phyloP scores from a whole-genome alignment of 2,113 vertebrate species.

The Nansenia antarctica region DNA sequence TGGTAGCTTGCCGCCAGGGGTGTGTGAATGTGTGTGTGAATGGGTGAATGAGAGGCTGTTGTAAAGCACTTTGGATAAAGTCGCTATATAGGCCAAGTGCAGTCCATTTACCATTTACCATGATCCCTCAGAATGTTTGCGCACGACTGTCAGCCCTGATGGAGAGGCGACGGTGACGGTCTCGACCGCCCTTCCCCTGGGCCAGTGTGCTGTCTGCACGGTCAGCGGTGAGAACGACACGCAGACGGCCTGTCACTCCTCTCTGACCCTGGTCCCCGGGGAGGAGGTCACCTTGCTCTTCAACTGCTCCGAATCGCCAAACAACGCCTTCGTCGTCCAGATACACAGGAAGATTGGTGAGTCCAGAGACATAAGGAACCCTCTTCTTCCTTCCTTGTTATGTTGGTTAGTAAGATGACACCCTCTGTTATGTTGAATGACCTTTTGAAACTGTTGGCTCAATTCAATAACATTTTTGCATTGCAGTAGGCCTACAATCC shows the following conservation, averaged over 20 bases:
- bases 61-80: no score
- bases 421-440: not conserved
- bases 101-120: no score
- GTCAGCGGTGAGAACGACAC: not conserved
- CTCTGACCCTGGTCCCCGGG: conserved; percentile 68
- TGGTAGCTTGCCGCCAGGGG: no score
- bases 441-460: not conserved
- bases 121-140: conserved; percentile 60
- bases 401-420: no score
- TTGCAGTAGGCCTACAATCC: no score
- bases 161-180: conserved; percentile 61
- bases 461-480: not conserved
- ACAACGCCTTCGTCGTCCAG: conserved; percentile 66
- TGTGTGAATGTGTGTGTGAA: no score
- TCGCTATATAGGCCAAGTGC: no score
- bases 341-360: conserved; percentile 79
- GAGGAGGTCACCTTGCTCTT: conserved; percentile 67
- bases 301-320: conserved; percentile 65
- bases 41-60: no score
- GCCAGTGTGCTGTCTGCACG: conserved; percentile 58
- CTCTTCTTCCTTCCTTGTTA: not conserved
- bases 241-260: conserved; percentile 23
- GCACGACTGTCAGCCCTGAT: conserved; percentile 43
- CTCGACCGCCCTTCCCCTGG: not conserved
- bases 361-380: conserved; percentile 11